A percentile compares a stretch with the other conserved stretches of the same genome.
These are phyloP conservation scores for Anisognathus igniventris DNA, from an alignment of 2,797 vertebrate genomes.

Conservation along the genomic window DNA sequence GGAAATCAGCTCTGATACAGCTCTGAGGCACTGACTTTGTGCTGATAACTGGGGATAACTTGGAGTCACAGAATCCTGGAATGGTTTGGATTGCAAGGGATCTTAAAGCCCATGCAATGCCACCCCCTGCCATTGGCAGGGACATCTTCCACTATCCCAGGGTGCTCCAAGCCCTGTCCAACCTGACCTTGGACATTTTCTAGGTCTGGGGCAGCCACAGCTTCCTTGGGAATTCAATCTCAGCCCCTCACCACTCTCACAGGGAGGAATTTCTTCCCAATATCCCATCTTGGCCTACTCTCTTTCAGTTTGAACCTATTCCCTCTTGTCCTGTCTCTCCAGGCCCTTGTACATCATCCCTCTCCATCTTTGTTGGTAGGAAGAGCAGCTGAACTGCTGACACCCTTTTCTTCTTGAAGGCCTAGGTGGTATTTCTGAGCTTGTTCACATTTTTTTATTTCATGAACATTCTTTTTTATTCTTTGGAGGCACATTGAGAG, in stretches of 20 bases:
- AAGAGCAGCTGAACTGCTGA: neutral
- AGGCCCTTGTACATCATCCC: neutral
- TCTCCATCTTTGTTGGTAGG: neutral
- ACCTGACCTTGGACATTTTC: neutral
- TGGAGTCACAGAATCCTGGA: neutral
- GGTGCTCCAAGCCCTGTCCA: accelerated
- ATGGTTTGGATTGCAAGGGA: neutral
- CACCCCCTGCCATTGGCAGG: neutral
- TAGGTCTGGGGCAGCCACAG: neutral
- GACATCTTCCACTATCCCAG: neutral
- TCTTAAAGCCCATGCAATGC: neutral
- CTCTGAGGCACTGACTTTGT: neutral
- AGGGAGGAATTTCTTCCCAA: neutral
- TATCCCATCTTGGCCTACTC: no score
- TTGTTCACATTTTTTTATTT: neutral
- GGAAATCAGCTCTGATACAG: neutral
- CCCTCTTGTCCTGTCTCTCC: neutral
- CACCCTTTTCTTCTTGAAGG: neutral
- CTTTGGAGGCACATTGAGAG: neutral
- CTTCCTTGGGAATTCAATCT: neutral
- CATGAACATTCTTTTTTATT: neutral
- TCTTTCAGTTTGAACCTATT: neutral
- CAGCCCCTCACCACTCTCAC: neutral
- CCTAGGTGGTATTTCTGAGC: neutral
- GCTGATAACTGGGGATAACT: neutral